Evolutionary conservation across 2,113 vertebrate species (phyloP).

Genomic region (Elephantulus edwardii): DNA sequence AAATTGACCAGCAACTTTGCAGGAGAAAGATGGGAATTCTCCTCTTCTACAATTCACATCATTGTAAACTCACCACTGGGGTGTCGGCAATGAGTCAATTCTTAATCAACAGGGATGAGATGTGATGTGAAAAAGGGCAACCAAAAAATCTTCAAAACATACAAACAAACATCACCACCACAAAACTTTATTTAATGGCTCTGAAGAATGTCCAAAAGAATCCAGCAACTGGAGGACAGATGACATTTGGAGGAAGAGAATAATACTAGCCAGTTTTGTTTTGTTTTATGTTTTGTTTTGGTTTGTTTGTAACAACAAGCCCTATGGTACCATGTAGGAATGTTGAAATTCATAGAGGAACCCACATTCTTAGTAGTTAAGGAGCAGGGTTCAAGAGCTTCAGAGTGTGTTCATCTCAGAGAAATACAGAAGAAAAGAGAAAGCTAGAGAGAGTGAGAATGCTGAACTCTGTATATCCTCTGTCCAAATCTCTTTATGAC

Average conservation of each 20-base stretch:
- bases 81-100: no score
- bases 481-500: background rate
- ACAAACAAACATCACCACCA: background rate
- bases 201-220: background rate
- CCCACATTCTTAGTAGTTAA: background rate
- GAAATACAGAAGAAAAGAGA: background rate
- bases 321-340: background rate
- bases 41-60: no score
- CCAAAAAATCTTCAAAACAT: background rate
- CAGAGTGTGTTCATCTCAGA: background rate
- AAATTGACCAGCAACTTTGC: no score
- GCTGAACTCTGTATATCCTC: background rate
- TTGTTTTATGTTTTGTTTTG: no score
- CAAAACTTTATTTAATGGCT: background rate
- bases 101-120: no score
- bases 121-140: no score
- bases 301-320: no score
- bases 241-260: background rate
- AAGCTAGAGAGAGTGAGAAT: background rate
- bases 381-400: background rate
- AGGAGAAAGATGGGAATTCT: no score
- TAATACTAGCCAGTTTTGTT: no score
- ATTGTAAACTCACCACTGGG: no score
- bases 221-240: background rate
- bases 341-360: slow-evolving; percentile 24